These are phyloP conservation scores for Aythya fuligula DNA, from an alignment of 2,797 vertebrate species.

Conservation along the genomic window DNA sequence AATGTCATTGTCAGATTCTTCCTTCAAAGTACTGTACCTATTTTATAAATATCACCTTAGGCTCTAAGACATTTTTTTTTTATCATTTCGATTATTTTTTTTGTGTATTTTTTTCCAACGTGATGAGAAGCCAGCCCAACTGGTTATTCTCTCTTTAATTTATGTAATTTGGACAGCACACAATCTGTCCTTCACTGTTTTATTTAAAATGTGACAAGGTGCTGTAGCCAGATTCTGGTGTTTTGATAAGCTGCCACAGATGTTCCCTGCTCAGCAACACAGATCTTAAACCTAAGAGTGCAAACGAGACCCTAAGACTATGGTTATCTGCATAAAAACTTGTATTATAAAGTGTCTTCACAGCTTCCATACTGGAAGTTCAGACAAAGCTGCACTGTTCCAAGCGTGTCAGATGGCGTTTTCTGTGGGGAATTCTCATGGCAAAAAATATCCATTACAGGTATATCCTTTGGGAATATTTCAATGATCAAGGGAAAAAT, in stretches of 20 bases:
- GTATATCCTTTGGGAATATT: neutral
- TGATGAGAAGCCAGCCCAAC: neutral
- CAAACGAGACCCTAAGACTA: neutral
- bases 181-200: neutral
- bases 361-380: accelerated
- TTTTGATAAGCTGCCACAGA: neutral
- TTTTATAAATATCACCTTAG: neutral
- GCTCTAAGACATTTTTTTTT: neutral
- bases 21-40: neutral
- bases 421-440: neutral
- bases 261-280: neutral
- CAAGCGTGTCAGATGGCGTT: neutral
- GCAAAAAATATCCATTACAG: neutral
- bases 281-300: neutral
- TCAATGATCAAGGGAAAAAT: neutral
- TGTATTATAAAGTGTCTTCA: neutral
- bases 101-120: too few relatives aligned
- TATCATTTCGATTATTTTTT: neutral
- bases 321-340: neutral
- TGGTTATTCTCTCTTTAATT: neutral
- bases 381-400: neutral
- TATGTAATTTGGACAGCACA: neutral
- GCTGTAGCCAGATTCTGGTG: neutral
- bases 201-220: neutral
- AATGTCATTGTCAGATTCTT: neutral